These are phyloP conservation scores for Labia minor DNA, from an alignment of 2,888 invertebrate species.

Conservation along the genomic window DNA sequence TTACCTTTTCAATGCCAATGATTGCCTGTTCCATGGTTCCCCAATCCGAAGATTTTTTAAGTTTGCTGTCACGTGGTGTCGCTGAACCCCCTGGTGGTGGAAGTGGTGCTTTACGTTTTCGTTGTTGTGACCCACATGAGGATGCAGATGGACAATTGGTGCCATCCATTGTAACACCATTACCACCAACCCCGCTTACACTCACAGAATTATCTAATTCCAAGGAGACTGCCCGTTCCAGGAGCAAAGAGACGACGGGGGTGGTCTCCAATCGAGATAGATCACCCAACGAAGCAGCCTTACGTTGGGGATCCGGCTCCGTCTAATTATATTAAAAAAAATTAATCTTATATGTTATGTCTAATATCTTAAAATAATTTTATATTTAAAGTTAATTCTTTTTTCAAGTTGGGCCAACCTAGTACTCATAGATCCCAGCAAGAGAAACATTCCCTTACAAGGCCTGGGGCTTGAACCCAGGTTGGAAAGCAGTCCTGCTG, in stretches of 20 bases:
- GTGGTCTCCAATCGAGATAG: conserved; percentile 53
- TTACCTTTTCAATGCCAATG: conserved; percentile 32
- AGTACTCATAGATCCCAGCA: too few relatives aligned
- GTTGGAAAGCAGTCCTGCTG: too few relatives aligned
- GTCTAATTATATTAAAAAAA: not conserved
- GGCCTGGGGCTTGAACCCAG: too few relatives aligned
- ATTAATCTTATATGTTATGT: not conserved
- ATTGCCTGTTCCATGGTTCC: conserved; percentile 67
- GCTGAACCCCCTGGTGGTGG: conserved; percentile 38
- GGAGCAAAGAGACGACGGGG: conserved; percentile 28
- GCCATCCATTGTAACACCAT: conserved; percentile 27
- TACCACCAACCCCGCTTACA: too few relatives aligned
- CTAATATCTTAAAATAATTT: not conserved
- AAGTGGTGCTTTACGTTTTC: conserved; percentile 53
- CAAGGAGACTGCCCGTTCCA: conserved; percentile 67
- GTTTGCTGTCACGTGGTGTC: conserved; percentile 53
- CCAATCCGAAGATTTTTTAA: conserved; percentile 66
- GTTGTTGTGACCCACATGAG: conserved; percentile 29
- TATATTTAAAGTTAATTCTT: too few relatives aligned
- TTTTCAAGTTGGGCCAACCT: too few relatives aligned
- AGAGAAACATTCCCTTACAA: too few relatives aligned
- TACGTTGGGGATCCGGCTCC: conserved; percentile 46
- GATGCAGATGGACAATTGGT: conserved; percentile 17
- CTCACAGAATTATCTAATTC: conserved; percentile 52
- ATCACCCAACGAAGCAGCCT: conserved; percentile 70